These are phyloP conservation scores for Pinna nobilis DNA, from an alignment of 1,140 invertebrate species.

Conservation along the genomic window DNA sequence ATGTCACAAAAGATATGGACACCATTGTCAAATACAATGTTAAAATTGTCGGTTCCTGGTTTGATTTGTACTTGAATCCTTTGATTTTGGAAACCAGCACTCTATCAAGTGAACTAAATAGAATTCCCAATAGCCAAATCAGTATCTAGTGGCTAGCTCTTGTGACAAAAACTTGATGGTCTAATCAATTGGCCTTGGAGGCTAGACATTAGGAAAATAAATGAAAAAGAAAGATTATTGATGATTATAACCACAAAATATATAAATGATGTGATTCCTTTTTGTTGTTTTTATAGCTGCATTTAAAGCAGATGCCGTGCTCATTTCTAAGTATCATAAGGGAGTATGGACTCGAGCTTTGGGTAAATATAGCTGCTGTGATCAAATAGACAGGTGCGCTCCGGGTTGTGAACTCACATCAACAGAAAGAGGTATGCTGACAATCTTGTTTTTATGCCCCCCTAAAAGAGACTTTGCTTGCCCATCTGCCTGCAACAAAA, in stretches of 20 bases:
- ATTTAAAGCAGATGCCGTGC: constrained; percentile 32
- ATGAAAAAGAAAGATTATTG: not conserved
- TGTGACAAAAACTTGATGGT: not conserved
- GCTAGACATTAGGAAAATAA: not conserved
- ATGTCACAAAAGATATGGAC: no score
- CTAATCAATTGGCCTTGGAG: not conserved
- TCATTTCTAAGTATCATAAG: constrained; percentile 55
- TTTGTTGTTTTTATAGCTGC: constrained; percentile 2
- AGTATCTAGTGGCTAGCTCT: no score
- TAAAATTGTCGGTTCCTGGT: no score
- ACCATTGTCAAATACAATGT: no score
- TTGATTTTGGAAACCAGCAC: no score
- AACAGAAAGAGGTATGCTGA: constrained; percentile 16
- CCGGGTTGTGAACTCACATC: constrained; percentile 49
- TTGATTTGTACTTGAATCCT: no score
- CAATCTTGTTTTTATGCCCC: no score
- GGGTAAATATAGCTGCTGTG: constrained; percentile 59
- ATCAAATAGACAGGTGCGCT: constrained; percentile 55
- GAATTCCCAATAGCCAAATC: no score
- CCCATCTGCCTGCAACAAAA: no score
- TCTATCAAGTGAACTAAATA: no score
- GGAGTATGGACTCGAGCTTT: constrained; percentile 59
- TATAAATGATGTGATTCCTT: not conserved
- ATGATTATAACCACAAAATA: not conserved
- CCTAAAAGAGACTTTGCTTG: no score